phyloP scores from a whole-genome alignment of 2,113 vertebrate genomes.

The Paraplagusia blochii region DNA sequence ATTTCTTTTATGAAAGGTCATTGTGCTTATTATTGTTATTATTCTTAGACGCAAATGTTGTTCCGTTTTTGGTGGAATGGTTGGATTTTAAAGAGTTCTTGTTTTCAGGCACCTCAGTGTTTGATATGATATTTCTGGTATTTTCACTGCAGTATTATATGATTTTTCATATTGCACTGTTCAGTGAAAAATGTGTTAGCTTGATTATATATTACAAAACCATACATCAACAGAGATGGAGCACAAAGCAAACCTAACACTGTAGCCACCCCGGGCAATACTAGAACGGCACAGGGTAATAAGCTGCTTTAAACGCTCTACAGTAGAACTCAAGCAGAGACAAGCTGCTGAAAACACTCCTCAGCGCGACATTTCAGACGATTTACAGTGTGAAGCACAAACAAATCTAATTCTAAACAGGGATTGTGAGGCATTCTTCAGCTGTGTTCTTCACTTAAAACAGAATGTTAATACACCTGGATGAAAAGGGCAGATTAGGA shows the following conservation, averaged over 20 bases:
- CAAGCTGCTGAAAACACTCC: constrained; percentile 57
- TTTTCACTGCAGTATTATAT: constrained; percentile 14
- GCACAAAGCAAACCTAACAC: constrained; percentile 52
- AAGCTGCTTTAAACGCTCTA: constrained; percentile 51
- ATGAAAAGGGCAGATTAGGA: constrained; percentile 12
- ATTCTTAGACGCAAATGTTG: too few relatives aligned
- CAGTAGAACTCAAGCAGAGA: constrained; percentile 52
- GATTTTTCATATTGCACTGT: constrained; percentile 26
- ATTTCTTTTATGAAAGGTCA: too few relatives aligned
- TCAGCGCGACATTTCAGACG: constrained; percentile 54
- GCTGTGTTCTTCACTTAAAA: constrained; percentile 25
- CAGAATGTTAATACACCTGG: constrained; percentile 24
- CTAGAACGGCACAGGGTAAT: constrained; percentile 58
- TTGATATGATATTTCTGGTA: background rate
- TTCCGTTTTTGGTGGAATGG: too few relatives aligned
- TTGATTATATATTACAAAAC: constrained; percentile 12
- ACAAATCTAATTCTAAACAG: constrained; percentile 40
- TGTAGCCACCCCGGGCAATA: constrained; percentile 47
- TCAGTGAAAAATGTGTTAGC: constrained; percentile 33
- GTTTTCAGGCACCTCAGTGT: too few relatives aligned
- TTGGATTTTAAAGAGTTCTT: background rate
- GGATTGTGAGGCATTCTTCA: constrained; percentile 10
- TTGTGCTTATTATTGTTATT: too few relatives aligned
- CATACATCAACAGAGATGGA: constrained; percentile 28
- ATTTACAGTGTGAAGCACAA: constrained; percentile 56